A percentile compares a stretch with the other conserved stretches of the same genome.
These are phyloP conservation scores for Zonitis immaculata DNA, from an alignment of 2,888 invertebrate species.

Conservation along the genomic window DNA sequence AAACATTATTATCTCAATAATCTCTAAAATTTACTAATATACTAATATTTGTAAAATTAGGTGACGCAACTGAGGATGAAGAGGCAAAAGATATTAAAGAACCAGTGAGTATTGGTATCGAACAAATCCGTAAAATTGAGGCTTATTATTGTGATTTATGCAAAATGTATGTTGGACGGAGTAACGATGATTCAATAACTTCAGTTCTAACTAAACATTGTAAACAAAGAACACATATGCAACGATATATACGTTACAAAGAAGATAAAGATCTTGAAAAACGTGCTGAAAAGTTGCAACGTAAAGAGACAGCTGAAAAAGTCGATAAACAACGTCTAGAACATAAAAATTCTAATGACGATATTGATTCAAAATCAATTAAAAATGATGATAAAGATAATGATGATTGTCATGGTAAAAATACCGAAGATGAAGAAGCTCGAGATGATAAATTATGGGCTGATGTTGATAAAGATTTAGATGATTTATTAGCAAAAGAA, in stretches of 20 bases:
- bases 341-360: conserved; percentile 40
- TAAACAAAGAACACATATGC: conserved; percentile 68
- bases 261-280: conserved; percentile 70
- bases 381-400: conserved; percentile 23
- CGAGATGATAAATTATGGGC: conserved; percentile 73
- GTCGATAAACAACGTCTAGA: conserved; percentile 47
- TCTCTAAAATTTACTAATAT: too few species aligned
- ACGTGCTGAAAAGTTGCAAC: conserved; percentile 65
- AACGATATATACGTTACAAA: conserved; percentile 71
- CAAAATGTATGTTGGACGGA: conserved; percentile 66
- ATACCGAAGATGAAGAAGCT: conserved; percentile 47
- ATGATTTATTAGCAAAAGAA: conserved; percentile 68
- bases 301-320: conserved; percentile 53
- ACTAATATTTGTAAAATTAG: too few species aligned
- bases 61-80: conserved; percentile 35
- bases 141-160: conserved; percentile 78
- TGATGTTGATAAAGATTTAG: conserved; percentile 76
- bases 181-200: conserved; percentile 44
- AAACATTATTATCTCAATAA: conserved; percentile 24
- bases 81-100: conserved; percentile 53
- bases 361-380: conserved; percentile 2
- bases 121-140: conserved; percentile 72
- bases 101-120: conserved; percentile 69
- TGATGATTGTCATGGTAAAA: conserved; percentile 30
- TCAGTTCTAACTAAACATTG: conserved; percentile 56